Conservation (phyloP, 2,113 vertebrate species). For the Recurvirostra avosetta region DNA sequence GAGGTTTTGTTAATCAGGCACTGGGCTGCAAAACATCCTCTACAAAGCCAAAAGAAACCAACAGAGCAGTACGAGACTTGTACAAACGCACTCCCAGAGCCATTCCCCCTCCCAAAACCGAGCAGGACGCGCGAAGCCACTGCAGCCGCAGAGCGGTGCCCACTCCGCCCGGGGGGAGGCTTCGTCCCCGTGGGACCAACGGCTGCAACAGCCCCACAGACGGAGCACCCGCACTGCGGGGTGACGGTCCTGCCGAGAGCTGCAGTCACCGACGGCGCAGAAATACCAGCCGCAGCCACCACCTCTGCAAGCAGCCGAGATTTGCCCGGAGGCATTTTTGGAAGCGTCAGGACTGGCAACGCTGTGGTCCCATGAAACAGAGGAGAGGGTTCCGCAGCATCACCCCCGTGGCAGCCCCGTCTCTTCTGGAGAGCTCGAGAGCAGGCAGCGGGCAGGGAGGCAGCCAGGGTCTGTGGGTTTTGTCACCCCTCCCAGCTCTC, state of each 20-base stretch:
- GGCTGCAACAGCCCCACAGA: accelerated
- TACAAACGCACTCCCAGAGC: too few species aligned
- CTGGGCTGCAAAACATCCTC: background rate
- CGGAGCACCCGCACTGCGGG: accelerated
- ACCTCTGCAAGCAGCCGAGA: background rate
- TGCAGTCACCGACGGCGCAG: accelerated
- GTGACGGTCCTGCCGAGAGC: background rate
- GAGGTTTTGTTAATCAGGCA: background rate
- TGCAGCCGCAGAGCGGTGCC: accelerated
- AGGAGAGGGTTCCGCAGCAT: accelerated
- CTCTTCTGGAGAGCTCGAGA: too few species aligned
- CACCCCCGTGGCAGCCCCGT: background rate
- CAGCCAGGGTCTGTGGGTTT: background rate
- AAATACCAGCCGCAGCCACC: background rate
- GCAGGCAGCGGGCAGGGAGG: background rate
- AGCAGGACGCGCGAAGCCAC: accelerated
- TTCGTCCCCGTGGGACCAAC: accelerated
- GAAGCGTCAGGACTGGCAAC: background rate
- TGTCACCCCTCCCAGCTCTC: background rate
- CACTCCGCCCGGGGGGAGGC: accelerated
- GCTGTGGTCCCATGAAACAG: background rate
- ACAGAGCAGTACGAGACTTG: accelerated
- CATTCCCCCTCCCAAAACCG: background rate
- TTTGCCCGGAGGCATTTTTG: background rate
- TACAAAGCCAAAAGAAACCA: background rate